These are phyloP conservation scores for Falco peregrinus DNA, from an alignment of 2,797 vertebrate species.

Conservation along the genomic window DNA sequence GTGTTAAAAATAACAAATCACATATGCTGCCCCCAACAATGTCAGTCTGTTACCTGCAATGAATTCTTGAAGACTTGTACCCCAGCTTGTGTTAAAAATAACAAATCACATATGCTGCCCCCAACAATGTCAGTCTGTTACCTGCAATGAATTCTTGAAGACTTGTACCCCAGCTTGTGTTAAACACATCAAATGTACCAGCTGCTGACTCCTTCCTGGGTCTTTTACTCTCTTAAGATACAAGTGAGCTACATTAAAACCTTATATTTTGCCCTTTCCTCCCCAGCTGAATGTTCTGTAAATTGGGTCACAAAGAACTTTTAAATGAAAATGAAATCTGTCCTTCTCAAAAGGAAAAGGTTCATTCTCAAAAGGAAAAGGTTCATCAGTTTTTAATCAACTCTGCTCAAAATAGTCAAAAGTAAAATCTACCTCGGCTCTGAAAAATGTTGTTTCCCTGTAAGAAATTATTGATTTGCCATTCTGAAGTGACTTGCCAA, in stretches of 20 bases:
- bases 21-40: neutral
- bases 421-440: neutral
- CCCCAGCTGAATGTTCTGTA: fast-evolving
- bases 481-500: slow-evolving; percentile 24
- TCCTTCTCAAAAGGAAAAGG: neutral
- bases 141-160: neutral
- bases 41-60: neutral
- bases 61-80: neutral
- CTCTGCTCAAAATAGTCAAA: slow-evolving; percentile 7
- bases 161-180: neutral
- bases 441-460: neutral
- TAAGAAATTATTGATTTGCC: slow-evolving; percentile 17
- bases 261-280: neutral
- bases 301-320: neutral
- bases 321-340: neutral
- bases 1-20: neutral
- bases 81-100: neutral
- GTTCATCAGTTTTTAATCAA: slow-evolving; percentile 22
- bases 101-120: neutral
- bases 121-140: neutral
- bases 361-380: neutral
- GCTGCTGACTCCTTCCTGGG: neutral
- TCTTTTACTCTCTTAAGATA: neutral
- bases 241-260: fast-evolving
- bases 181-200: neutral